phyloP scores from a whole-genome alignment of 2,113 vertebrate species.

The Pseudopodoces humilis region DNA sequence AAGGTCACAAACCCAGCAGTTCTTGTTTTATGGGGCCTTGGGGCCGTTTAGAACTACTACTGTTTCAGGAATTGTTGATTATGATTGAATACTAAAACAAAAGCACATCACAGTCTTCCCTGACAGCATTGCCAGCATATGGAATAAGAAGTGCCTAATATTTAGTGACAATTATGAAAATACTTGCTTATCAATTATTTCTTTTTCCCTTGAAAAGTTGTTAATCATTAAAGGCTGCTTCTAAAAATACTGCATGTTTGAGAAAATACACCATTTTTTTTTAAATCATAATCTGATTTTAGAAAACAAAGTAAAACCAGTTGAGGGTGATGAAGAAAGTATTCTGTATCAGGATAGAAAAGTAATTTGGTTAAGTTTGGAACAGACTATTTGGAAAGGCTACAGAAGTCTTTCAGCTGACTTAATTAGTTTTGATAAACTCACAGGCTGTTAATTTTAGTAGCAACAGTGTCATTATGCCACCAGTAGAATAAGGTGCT shows the following conservation, averaged over 20 bases:
- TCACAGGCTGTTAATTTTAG: not conserved
- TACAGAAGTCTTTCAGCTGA: not conserved
- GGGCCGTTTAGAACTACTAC: constrained; percentile 59
- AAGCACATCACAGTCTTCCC: constrained; percentile 23
- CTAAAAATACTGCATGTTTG: not conserved
- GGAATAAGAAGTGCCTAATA: not conserved
- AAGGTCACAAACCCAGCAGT: constrained; percentile 59
- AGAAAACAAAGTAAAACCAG: not conserved
- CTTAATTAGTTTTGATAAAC: not conserved
- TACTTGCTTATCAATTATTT: not conserved
- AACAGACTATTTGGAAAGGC: not conserved
- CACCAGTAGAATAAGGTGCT: not conserved
- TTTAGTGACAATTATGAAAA: not conserved
- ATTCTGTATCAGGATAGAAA: not conserved
- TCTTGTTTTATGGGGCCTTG: constrained; percentile 63
- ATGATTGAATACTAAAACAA: constrained; percentile 47
- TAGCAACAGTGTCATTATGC: not conserved
- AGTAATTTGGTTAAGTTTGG: not conserved
- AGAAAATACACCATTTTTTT: not conserved
- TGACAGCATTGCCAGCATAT: not conserved
- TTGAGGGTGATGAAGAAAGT: not conserved
- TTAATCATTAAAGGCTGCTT: not conserved
- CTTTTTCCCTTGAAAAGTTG: not conserved
- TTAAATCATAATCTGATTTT: not conserved
- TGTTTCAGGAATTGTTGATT: constrained; percentile 47